A percentile compares a stretch with the other conserved stretches of the same genome.
These are phyloP conservation scores for Platyscapa corneri DNA, from an alignment of 1,140 invertebrate species.

Conservation along the genomic window DNA sequence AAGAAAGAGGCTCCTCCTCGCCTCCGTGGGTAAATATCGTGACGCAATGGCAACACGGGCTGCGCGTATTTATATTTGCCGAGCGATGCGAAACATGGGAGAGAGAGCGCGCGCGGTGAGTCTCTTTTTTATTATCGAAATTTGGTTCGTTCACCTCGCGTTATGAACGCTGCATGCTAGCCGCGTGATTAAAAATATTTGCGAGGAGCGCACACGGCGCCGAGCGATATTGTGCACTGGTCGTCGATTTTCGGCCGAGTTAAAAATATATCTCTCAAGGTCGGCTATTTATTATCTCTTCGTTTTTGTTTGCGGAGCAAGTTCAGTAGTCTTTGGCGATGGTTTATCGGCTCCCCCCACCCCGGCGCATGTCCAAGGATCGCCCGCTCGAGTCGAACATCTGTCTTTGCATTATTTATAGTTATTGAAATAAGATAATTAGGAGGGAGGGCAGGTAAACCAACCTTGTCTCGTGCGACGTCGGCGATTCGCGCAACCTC, in stretches of 20 bases:
- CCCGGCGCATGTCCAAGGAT: no score
- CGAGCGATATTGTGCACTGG: background rate
- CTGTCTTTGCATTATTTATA: background rate
- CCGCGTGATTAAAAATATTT: conserved; percentile 17
- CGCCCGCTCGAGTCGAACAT: background rate
- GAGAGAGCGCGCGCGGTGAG: background rate
- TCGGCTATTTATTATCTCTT: conserved; percentile 27
- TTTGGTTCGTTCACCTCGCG: conserved; percentile 27
- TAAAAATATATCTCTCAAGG: conserved; percentile 45
- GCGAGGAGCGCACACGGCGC: background rate
- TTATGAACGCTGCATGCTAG: conserved; percentile 1
- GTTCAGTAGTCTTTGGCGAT: conserved; percentile 1
- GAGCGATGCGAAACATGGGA: conserved; percentile 2
- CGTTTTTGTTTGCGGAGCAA: conserved; percentile 18
- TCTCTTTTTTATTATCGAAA: conserved; percentile 21
- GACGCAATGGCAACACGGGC: conserved; percentile 52
- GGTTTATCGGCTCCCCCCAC: background rate
- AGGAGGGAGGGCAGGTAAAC: no score
- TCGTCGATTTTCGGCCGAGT: background rate
- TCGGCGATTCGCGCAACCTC: no score
- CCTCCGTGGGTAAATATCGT: conserved; percentile 48
- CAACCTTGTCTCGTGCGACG: no score
- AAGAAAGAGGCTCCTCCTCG: conserved; percentile 37
- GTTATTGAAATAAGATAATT: no score
- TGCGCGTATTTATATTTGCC: conserved; percentile 31